Conservation (phyloP, 2,113 vertebrate genomes). For the Puma concolor region DNA sequence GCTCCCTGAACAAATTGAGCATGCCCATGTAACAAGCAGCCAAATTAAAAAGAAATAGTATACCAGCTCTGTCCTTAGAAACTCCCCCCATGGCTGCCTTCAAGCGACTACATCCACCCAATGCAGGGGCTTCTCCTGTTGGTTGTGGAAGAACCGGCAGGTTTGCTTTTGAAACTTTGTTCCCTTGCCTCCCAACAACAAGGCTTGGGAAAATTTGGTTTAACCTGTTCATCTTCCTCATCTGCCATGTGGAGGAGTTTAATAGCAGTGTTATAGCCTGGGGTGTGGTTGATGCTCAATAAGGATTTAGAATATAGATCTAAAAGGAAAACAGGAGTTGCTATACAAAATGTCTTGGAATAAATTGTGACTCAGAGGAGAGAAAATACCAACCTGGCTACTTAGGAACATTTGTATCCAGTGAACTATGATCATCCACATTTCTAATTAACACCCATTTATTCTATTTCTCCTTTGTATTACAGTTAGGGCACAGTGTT, state of each 20-base stretch:
- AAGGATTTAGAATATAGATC: neutral
- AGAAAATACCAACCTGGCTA: neutral
- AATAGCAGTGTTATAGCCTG: neutral
- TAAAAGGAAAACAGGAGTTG: neutral
- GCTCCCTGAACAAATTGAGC: neutral
- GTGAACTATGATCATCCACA: neutral
- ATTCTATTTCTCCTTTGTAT: neutral
- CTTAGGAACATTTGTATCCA: neutral
- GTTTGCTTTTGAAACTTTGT: neutral
- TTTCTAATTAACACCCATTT: neutral
- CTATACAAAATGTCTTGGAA: neutral
- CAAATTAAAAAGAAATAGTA: neutral
- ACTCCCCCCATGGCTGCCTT: no score
- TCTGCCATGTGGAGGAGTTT: neutral
- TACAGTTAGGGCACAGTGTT: neutral
- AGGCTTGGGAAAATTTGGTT: neutral
- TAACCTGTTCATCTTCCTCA: neutral
- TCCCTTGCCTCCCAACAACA: neutral
- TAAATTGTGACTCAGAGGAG: neutral
- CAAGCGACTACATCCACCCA: fast-evolving
- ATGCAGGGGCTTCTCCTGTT: neutral
- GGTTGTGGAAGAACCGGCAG: neutral
- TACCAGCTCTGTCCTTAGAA: neutral
- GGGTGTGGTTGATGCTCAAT: neutral
- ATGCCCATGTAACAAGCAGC: neutral